Conservation (phyloP, 2,888 invertebrate genomes). For the Eupsilia transversa region DNA sequence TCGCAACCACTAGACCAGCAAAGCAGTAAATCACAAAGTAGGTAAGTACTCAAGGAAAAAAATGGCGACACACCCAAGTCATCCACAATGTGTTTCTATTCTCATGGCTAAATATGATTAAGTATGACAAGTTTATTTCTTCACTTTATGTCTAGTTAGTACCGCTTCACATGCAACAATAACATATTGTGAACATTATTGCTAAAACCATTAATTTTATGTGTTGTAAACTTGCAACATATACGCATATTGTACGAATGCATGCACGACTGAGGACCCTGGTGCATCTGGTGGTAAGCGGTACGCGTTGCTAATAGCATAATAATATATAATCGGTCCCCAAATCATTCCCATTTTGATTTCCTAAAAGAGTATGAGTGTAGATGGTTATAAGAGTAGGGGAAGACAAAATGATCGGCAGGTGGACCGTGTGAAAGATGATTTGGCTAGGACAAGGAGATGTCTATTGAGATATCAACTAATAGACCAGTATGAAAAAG, state of each 20-base stretch:
- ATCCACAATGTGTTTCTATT: constrained; percentile 36
- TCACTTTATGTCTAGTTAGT: constrained; percentile 33
- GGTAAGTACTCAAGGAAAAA: constrained; percentile 3
- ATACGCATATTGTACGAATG: constrained; percentile 3
- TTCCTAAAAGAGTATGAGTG: neutral
- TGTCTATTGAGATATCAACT: no score
- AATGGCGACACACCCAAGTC: constrained; percentile 15
- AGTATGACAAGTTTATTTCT: constrained; percentile 29
- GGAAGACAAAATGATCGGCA: no score
- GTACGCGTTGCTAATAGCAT: neutral
- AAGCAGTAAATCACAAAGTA: neutral
- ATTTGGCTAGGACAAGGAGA: no score
- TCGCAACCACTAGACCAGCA: no score
- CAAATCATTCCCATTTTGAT: neutral
- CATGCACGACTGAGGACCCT: neutral
- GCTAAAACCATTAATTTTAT: constrained; percentile 17
- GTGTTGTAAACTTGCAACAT: constrained; percentile 24
- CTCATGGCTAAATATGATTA: constrained; percentile 40
- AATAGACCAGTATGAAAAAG: no score
- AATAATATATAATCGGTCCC: neutral
- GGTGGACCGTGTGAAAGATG: no score
- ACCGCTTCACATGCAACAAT: constrained; percentile 48
- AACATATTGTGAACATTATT: constrained; percentile 38
- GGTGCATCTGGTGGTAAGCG: neutral
- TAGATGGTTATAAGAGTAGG: no score